Base-by-base conservation (phyloP, 2,797 vertebrate species). In the Alca torda region DNA sequence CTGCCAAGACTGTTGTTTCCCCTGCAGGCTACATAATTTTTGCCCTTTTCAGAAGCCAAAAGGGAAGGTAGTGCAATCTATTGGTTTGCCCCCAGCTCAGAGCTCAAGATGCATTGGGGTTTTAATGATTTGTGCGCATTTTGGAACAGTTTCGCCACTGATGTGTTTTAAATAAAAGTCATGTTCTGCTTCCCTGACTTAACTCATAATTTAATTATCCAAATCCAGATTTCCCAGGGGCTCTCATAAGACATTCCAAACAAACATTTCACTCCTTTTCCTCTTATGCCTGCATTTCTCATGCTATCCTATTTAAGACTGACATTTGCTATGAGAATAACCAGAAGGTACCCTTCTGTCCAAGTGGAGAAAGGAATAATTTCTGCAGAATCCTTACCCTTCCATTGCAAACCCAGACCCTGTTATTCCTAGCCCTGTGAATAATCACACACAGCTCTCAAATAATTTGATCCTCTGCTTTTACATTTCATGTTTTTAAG, bases 121-220 rank as follows among this genome's bases (percentile, higher is more conserved):
- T 73, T 91, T 94, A 78, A 63, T 63, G 65, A 91, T 59, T 88
- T 74, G 25, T 84, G 65, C 69, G 88, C 17, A 45, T 84, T 94
- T 84, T 35, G n/a, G 56, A 95, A 90, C n/a, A 84, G 64, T 30
- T 90, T 93, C 6, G 3, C 68, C 56, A 70, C 24, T 83, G 56
- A 89, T 85, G 59, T 57, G 37, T 87, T 96, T 95, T 82, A 93
- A 87, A 92, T 89, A 87, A 96, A 94, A 96, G n/a, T 57, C 53
- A 53, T 80, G 50, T 85, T 94, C 60, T 70, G 30, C n/a, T 93
- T 95, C 53, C 48, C 67, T 90, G 39, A 79, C 28, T 87, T 56
- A 88, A 84, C 33, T 88, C 59, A 56, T 82, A 89, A 92, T 87
- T 92, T 95, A 83, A 74, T 95, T 95, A 93, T 64, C 70, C 63